phyloP scores from a whole-genome alignment of 2,888 invertebrate species.

The Theristus sp. region DNA sequence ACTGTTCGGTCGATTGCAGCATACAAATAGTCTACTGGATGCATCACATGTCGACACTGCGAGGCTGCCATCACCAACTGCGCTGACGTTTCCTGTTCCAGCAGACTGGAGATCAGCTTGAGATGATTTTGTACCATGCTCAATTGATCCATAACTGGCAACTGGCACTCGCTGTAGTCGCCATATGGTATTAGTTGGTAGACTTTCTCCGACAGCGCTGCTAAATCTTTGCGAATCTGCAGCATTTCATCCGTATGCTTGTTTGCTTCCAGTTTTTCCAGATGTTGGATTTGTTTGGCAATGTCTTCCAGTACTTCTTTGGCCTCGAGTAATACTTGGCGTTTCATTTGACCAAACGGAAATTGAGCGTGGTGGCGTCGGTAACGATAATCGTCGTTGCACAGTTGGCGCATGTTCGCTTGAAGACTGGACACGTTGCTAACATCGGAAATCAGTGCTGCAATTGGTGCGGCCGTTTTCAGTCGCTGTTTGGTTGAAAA shows the following conservation, averaged over 20 bases:
- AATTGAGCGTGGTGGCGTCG: conserved; percentile 11
- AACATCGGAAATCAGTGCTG: too few relatives aligned
- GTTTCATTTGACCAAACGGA: conserved; percentile 32
- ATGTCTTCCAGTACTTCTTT: conserved; percentile 28
- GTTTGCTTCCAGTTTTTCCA: neutral
- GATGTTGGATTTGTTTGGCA: conserved; percentile 16
- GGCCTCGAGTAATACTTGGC: conserved; percentile 30
- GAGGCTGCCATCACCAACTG: conserved; percentile 9
- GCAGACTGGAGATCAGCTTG: conserved; percentile 12
- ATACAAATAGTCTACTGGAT: conserved; percentile 32
- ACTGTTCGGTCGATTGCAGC: conserved; percentile 28
- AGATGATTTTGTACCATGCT: neutral
- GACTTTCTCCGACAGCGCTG: conserved; percentile 35
- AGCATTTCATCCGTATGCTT: conserved; percentile 6
- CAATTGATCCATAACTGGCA: conserved; percentile 25
- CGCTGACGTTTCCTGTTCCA: conserved; percentile 15
- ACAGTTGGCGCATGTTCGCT: conserved; percentile 4
- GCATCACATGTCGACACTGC: too few relatives aligned
- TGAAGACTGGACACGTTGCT: conserved; percentile 21
- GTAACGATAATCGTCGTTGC: neutral
- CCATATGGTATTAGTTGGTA: conserved; percentile 34
- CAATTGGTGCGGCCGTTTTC: too few relatives aligned
- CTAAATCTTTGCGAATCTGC: conserved; percentile 5
- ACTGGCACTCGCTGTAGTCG: conserved; percentile 25
- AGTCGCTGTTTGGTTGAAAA: too few relatives aligned